phyloP scores from a whole-genome alignment of 2,113 vertebrate species.

The Periophthalmus modestus region DNA sequence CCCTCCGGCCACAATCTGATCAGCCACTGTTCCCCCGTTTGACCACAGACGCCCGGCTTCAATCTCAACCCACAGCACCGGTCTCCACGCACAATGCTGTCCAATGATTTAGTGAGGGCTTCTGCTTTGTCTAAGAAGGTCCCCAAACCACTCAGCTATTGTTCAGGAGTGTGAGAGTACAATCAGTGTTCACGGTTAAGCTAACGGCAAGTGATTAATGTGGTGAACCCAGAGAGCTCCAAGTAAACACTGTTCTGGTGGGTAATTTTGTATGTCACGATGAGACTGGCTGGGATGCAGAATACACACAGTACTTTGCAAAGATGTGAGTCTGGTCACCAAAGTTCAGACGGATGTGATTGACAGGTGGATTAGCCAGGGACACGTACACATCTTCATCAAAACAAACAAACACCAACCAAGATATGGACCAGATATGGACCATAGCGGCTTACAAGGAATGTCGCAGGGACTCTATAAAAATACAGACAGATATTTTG shows the following conservation, averaged over 20 bases:
- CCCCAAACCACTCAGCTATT: slow-evolving; percentile 27
- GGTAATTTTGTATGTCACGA: neutral
- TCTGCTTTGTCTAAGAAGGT: slow-evolving; percentile 52
- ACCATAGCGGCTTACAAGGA: too few species aligned
- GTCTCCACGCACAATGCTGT: slow-evolving; percentile 57
- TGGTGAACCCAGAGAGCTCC: neutral
- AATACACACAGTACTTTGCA: too few species aligned
- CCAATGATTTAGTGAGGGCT: slow-evolving; percentile 64
- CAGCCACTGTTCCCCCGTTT: slow-evolving; percentile 27
- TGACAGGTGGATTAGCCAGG: too few species aligned
- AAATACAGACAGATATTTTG: too few species aligned
- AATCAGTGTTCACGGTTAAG: neutral
- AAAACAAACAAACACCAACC: too few species aligned
- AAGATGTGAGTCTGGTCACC: too few species aligned
- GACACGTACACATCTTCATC: too few species aligned
- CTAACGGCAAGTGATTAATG: neutral
- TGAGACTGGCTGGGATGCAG: too few species aligned
- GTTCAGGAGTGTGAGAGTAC: slow-evolving; percentile 1
- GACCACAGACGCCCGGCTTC: slow-evolving; percentile 31
- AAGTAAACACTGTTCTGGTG: neutral
- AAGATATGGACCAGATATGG: too few species aligned
- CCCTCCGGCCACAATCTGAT: slow-evolving; percentile 40
- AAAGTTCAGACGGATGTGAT: too few species aligned
- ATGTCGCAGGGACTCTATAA: too few species aligned
- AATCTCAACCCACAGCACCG: slow-evolving; percentile 54